phyloP scores from a whole-genome alignment of 2,888 invertebrate genomes.

The Labia minor region DNA sequence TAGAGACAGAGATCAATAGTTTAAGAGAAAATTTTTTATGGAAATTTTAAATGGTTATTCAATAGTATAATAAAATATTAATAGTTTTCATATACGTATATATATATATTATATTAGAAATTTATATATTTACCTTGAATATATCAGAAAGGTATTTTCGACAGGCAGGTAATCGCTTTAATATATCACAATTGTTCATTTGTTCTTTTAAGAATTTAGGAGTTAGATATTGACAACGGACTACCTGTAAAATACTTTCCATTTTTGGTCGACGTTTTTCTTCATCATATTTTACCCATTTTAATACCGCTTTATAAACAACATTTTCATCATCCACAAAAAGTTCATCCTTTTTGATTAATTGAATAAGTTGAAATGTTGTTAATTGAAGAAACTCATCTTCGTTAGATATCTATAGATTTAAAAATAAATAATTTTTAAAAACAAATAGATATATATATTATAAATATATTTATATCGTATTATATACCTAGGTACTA shows the following conservation, averaged over 20 bases:
- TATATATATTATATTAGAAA: no score
- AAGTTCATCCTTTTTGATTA: slow-evolving; percentile 80
- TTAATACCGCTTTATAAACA: slow-evolving; percentile 81
- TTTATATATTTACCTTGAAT: slow-evolving; percentile 62
- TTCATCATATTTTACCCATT: slow-evolving; percentile 83
- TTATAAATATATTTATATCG: not conserved
- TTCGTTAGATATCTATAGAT: slow-evolving; percentile 69
- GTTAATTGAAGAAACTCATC: slow-evolving; percentile 83
- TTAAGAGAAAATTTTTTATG: no score
- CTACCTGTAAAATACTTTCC: slow-evolving; percentile 77
- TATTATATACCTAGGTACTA: not conserved
- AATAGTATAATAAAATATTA: no score
- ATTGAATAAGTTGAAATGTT: slow-evolving; percentile 63
- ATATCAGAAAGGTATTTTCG: slow-evolving; percentile 81
- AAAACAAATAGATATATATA: not conserved
- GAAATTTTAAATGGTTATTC: no score
- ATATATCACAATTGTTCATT: slow-evolving; percentile 77
- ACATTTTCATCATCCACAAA: slow-evolving; percentile 87
- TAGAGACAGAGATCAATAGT: no score
- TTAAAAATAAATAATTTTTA: slow-evolving; percentile 23
- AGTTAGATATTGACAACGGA: slow-evolving; percentile 83
- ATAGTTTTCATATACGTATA: no score
- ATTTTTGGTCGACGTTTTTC: slow-evolving; percentile 73
- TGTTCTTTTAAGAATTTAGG: slow-evolving; percentile 84
- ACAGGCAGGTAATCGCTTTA: slow-evolving; percentile 79